A percentile compares a stretch with the other conserved stretches of the same genome.
These are phyloP conservation scores for Leptinotarsa defecta DNA, from an alignment of 1,140 invertebrate species.

Conservation along the genomic window DNA sequence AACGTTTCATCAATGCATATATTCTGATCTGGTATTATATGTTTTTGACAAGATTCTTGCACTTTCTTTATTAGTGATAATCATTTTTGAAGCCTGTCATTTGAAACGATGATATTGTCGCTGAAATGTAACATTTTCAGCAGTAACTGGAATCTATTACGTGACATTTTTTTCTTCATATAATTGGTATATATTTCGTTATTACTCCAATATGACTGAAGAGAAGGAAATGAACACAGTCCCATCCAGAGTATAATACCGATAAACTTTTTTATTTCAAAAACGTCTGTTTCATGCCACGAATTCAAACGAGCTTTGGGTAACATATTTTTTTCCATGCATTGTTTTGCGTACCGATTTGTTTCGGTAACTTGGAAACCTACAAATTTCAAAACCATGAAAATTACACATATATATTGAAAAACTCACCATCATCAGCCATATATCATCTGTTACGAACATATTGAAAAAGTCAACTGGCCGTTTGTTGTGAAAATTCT, in stretches of 20 bases:
- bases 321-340: background rate
- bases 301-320: background rate
- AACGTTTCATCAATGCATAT: constrained; percentile 51
- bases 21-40: background rate
- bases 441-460: too few species aligned
- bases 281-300: background rate
- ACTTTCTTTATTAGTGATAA: constrained; percentile 44
- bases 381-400: too few species aligned
- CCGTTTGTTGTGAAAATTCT: too few species aligned
- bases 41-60: constrained; percentile 42
- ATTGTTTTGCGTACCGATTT: constrained; percentile 17
- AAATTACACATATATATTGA: too few species aligned
- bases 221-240: background rate
- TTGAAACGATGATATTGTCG: constrained; percentile 37
- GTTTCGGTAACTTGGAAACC: constrained; percentile 3
- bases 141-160: constrained; percentile 53
- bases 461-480: too few species aligned
- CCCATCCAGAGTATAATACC: constrained; percentile 13
- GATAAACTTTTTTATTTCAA: constrained; percentile 13
- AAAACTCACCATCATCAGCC: too few species aligned
- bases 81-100: constrained; percentile 51
- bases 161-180: constrained; percentile 42
- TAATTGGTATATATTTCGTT: constrained; percentile 2
- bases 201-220: constrained; percentile 5
- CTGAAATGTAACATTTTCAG: constrained; percentile 53